Percentiles rank a stretch among this genome's conserved stretches.
These are phyloP conservation scores for Gymnosoma rotundatum DNA, from an alignment of 2,888 invertebrate species.

Conservation along the genomic window DNA sequence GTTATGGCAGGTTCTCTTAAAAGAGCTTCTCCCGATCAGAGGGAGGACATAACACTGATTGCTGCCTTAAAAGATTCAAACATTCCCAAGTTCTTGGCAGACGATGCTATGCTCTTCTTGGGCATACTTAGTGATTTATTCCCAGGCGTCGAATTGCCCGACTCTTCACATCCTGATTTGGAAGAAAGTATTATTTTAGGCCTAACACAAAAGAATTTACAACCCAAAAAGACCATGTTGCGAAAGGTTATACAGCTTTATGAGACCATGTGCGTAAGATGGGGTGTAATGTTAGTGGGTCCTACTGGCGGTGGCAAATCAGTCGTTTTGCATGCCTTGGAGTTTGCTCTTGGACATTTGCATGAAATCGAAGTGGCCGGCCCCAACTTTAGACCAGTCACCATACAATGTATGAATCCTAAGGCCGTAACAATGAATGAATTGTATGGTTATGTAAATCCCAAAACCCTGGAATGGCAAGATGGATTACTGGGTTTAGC, in stretches of 20 bases:
- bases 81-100: conserved; percentile 93
- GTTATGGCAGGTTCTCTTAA: conserved; percentile 96
- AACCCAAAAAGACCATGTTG: conserved; percentile 84
- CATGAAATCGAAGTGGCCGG: conserved; percentile 85
- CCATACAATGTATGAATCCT: conserved; percentile 92
- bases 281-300: conserved; percentile 96
- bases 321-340: conserved; percentile 89
- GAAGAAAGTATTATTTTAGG: conserved; percentile 86
- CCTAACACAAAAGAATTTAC: conserved; percentile 84
- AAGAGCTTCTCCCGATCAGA: conserved; percentile 91
- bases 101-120: conserved; percentile 92
- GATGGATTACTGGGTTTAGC: conserved; percentile 90
- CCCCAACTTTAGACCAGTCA: conserved; percentile 87
- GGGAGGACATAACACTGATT: conserved; percentile 92
- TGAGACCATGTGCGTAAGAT: conserved; percentile 95
- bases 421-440: conserved; percentile 94
- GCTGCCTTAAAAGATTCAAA: conserved; percentile 94
- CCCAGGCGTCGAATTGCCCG: conserved; percentile 90
- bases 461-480: conserved; percentile 93
- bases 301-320: conserved; percentile 95
- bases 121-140: conserved; percentile 95
- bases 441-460: conserved; percentile 93
- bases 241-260: conserved; percentile 88
- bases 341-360: conserved; percentile 87
- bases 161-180: conserved; percentile 90